A percentile compares a stretch with the other conserved stretches of the same genome.
These are phyloP conservation scores for Endomychus coccineus DNA, from an alignment of 2,888 invertebrate genomes.

Conservation along the genomic window DNA sequence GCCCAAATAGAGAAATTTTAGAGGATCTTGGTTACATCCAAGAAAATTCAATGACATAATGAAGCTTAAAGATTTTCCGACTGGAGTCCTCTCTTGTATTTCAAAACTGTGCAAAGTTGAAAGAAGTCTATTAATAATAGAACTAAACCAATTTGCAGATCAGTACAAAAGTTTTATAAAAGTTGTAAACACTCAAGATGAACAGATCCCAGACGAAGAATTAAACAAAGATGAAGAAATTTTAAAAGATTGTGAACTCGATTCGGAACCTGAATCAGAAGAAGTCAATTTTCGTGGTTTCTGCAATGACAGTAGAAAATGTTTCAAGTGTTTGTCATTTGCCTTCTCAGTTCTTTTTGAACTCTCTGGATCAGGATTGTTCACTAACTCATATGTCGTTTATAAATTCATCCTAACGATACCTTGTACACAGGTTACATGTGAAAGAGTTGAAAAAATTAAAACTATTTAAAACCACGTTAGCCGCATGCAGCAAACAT, in stretches of 20 bases:
- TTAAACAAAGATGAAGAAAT: conserved; percentile 1
- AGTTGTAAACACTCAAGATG: no score
- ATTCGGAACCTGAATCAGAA: not conserved
- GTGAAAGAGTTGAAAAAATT: no score
- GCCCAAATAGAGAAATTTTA: conserved; percentile 6
- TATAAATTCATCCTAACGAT: conserved; percentile 15
- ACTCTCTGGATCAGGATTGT: no score
- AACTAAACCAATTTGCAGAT: not conserved
- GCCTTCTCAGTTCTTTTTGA: conserved; percentile 14
- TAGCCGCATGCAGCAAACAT: no score
- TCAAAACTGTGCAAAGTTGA: conserved; percentile 3
- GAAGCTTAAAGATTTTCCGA: not conserved
- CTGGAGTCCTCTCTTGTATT: conserved; percentile 1
- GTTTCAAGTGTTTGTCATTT: conserved; percentile 2
- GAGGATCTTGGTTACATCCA: conserved; percentile 5
- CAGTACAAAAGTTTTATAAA: no score
- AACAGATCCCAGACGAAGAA: not conserved
- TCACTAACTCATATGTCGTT: no score
- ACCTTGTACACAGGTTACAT: conserved; percentile 2
- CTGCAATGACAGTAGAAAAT: conserved; percentile 17
- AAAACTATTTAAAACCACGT: no score
- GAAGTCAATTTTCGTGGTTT: conserved; percentile 11
- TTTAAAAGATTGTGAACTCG: not conserved
- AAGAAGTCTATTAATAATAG: not conserved
- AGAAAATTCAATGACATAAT: conserved; percentile 4